Conservation (phyloP, 2,113 vertebrate species). For the Tympanuchus pallidicinctus region DNA sequence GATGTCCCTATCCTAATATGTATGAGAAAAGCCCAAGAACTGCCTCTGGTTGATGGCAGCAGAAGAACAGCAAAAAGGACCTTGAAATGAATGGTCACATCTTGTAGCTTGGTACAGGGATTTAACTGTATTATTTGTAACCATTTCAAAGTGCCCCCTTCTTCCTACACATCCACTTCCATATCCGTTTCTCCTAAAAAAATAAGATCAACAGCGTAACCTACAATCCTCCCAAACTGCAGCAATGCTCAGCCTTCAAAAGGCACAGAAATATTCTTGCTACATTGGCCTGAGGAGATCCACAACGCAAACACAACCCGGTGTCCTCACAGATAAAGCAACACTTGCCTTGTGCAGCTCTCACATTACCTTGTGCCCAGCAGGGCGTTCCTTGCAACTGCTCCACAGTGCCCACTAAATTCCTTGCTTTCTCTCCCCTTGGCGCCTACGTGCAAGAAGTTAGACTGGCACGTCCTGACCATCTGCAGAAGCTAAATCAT, state of each 20-base stretch:
- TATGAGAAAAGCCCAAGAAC: neutral
- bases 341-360: neutral
- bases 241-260: neutral
- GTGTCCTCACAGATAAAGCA: neutral
- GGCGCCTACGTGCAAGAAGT: neutral
- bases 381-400: neutral
- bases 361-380: neutral
- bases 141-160: constrained; percentile 8
- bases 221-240: neutral
- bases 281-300: fast-evolving
- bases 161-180: neutral
- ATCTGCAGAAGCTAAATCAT: constrained; percentile 30
- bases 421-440: neutral
- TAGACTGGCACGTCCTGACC: neutral
- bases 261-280: neutral
- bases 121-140: constrained; percentile 6
- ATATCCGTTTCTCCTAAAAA: neutral
- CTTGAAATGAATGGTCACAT: constrained; percentile 10
- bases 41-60: neutral
- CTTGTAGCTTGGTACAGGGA: neutral
- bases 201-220: neutral
- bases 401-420: neutral
- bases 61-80: neutral
- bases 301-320: neutral
- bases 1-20: neutral